phyloP scores from a whole-genome alignment of 2,888 invertebrate species.

The Vannuccia rotundouncinata region DNA sequence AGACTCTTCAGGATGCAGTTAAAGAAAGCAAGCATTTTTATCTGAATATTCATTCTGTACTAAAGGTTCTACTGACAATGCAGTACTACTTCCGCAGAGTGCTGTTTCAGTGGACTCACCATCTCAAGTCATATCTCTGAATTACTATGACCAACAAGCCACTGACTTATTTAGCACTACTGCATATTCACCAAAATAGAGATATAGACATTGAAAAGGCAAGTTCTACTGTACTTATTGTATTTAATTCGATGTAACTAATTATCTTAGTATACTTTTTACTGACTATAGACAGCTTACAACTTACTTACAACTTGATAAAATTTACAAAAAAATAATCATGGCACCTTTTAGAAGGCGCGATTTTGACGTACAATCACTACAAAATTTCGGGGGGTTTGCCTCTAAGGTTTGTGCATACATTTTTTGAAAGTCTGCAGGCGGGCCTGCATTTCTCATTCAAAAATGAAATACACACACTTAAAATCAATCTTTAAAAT shows the following conservation, averaged over 20 bases:
- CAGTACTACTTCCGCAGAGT: not conserved
- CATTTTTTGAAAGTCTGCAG: conserved; percentile 20
- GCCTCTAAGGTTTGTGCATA: conserved; percentile 17
- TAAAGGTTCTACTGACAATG: not conserved
- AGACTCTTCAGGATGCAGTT: not conserved
- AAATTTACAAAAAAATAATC: conserved; percentile 21
- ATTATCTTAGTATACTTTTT: conserved; percentile 20
- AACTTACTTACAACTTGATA: conserved; percentile 24
- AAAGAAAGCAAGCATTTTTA: not conserved
- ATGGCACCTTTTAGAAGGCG: conserved; percentile 21
- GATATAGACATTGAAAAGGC: conserved; percentile 24
- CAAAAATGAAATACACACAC: too few relatives aligned
- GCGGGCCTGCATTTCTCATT: conserved; percentile 11
- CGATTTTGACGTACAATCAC: conserved; percentile 21
- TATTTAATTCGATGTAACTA: conserved; percentile 22
- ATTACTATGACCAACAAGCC: not conserved
- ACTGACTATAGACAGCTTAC: conserved; percentile 24
- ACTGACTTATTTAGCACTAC: not conserved
- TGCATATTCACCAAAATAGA: conserved; percentile 15
- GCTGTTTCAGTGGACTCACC: not conserved
- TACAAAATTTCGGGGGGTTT: conserved; percentile 20
- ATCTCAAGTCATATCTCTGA: not conserved
- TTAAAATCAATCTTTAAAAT: too few relatives aligned
- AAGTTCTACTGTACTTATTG: conserved; percentile 24
- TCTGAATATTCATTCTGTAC: not conserved